Conservation (phyloP, 2,888 invertebrate genomes). For the Agriopis leucophaearia region DNA sequence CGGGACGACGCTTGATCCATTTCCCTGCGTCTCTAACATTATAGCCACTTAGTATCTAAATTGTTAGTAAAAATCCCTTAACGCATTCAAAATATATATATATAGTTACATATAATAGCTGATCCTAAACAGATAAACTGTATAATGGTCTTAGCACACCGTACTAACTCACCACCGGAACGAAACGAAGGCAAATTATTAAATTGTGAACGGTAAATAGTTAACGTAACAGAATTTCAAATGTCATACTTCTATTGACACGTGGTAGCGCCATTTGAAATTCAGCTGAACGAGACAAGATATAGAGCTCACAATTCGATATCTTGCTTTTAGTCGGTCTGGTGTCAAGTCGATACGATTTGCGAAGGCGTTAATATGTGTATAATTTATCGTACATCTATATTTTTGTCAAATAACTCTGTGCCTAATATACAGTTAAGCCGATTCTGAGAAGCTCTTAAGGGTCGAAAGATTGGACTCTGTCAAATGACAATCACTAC, state of each 20-base stretch:
- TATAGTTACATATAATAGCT: constrained; percentile 77
- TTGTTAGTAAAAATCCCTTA: constrained; percentile 86
- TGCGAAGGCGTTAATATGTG: constrained; percentile 54
- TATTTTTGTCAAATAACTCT: constrained; percentile 74
- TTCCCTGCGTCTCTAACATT: constrained; percentile 67
- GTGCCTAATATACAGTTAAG: constrained; percentile 85
- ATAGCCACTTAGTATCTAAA: constrained; percentile 78
- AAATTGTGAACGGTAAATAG: too few relatives aligned
- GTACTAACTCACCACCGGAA: not conserved
- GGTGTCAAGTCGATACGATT: not conserved
- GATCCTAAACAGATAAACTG: constrained; percentile 76
- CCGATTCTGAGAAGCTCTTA: constrained; percentile 82
- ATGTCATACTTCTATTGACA: not conserved
- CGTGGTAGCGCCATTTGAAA: not conserved
- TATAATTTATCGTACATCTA: constrained; percentile 80
- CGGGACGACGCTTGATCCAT: constrained; percentile 60
- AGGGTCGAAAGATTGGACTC: constrained; percentile 59
- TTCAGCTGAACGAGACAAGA: not conserved
- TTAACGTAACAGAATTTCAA: not conserved
- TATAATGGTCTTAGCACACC: constrained; percentile 53
- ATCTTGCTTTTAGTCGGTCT: not conserved
- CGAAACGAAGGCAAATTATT: not conserved
- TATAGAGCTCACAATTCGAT: not conserved
- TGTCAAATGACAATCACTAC: constrained; percentile 64
- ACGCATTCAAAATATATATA: constrained; percentile 86